Percentiles rank a stretch among this genome's conserved stretches.
Conservation (phyloP, 2,888 invertebrate genomes). For the Microctonus aethiopoides region DNA sequence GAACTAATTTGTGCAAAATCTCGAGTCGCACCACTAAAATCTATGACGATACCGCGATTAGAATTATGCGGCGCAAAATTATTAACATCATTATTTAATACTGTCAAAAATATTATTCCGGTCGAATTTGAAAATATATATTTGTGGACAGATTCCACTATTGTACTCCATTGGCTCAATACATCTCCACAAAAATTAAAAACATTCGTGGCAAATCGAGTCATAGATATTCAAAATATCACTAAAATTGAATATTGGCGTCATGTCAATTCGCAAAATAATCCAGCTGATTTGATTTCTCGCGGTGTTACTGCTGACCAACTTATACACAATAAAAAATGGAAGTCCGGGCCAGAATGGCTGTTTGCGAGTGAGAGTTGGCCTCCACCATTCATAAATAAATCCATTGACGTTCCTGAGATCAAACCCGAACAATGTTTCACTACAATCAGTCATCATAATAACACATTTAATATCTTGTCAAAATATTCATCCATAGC, state of each 20-base stretch:
- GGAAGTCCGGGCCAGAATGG: too few relatives aligned
- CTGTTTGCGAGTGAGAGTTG: too few relatives aligned
- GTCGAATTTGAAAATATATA: too few relatives aligned
- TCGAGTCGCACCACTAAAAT: conserved; percentile 38
- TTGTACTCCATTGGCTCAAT: conserved; percentile 35
- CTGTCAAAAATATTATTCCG: too few relatives aligned
- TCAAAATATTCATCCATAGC: too few relatives aligned
- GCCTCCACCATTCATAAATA: too few relatives aligned
- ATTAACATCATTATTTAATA: conserved; percentile 23
- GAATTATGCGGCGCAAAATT: conserved; percentile 38
- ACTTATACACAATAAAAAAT: conserved; percentile 1
- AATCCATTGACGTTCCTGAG: too few relatives aligned
- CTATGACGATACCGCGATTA: conserved; percentile 33
- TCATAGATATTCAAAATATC: conserved; percentile 29
- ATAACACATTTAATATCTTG: too few relatives aligned
- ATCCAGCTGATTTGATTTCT: conserved; percentile 32
- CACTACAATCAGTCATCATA: too few relatives aligned
- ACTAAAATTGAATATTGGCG: conserved; percentile 20
- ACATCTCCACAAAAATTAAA: conserved; percentile 26
- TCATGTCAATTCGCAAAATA: conserved; percentile 24
- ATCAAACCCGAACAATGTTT: too few relatives aligned
- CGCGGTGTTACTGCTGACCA: conserved; percentile 11
- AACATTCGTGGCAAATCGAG: conserved; percentile 36
- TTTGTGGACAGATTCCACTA: conserved; percentile 37
- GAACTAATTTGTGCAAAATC: too few relatives aligned